Conservation (phyloP, 2,113 vertebrate genomes). For the Mirounga angustirostris region DNA sequence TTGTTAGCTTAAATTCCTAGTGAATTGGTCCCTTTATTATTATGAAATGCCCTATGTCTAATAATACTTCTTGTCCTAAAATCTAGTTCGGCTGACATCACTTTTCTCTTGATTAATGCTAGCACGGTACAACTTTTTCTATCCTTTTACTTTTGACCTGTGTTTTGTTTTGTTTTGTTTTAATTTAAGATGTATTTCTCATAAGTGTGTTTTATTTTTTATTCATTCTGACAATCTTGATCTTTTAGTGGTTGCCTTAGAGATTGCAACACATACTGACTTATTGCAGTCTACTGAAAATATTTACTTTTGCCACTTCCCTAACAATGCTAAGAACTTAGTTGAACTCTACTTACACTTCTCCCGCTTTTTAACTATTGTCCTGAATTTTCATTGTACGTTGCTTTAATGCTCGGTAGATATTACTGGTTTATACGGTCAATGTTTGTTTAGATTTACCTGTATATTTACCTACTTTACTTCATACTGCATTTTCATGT, state of each 20-base stretch:
- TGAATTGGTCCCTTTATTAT: not conserved
- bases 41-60: conserved; percentile 10
- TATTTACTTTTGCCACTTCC: conserved; percentile 44
- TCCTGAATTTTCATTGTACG: not conserved
- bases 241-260: conserved; percentile 36
- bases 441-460: not conserved
- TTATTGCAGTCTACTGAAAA: conserved; percentile 24
- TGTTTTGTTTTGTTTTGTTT: not conserved
- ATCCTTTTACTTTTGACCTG: not conserved
- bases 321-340: conserved; percentile 17
- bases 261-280: not conserved
- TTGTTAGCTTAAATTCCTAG: not conserved
- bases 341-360: not conserved
- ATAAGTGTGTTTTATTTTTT: not conserved
- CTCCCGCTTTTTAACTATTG: not conserved
- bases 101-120: conserved; percentile 19
- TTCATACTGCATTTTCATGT: not conserved
- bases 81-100: not conserved
- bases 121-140: not conserved
- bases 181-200: not conserved
- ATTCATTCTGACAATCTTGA: not conserved
- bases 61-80: conserved; percentile 30
- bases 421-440: not conserved
- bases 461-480: not conserved
- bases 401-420: not conserved